phyloP scores from a whole-genome alignment of 1,140 invertebrate species.

The Habropoda laboriosa region DNA sequence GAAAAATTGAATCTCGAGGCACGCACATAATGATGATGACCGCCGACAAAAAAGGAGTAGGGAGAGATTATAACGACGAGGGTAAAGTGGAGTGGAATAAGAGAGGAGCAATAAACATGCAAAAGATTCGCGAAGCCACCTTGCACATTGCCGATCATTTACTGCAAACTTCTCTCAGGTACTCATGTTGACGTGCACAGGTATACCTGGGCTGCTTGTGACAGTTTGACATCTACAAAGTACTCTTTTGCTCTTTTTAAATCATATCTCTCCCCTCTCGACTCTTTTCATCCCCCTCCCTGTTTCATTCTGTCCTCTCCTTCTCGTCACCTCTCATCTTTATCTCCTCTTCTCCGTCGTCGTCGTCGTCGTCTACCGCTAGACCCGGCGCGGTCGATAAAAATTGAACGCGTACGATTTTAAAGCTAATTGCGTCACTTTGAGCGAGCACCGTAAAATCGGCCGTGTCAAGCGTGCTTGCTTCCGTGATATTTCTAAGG shows the following conservation, averaged over 20 bases:
- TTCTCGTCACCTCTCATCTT: background rate
- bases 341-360: background rate
- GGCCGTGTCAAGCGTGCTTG: conserved; percentile 37
- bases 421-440: conserved; percentile 65
- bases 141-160: conserved; percentile 48
- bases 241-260: conserved; percentile 49
- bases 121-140: conserved; percentile 32
- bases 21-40: conserved; percentile 37
- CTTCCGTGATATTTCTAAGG: conserved; percentile 22
- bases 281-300: background rate
- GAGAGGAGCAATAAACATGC: conserved; percentile 24
- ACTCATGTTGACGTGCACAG: conserved; percentile 13
- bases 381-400: conserved; percentile 33
- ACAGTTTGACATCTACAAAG: conserved; percentile 64
- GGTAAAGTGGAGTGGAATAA: conserved; percentile 10
- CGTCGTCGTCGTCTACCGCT: background rate
- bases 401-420: conserved; percentile 63
- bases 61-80: conserved; percentile 9
- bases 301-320: background rate
- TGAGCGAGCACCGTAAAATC: conserved; percentile 41
- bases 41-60: conserved; percentile 7
- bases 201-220: conserved; percentile 47
- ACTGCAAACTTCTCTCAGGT: conserved; percentile 56
- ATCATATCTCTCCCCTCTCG: conserved; percentile 6
- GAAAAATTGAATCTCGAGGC: conserved; percentile 40